Evolutionary conservation across 2,797 vertebrate genomes (phyloP).

Genomic region (Periophthalmus magnuspinnatus): DNA sequence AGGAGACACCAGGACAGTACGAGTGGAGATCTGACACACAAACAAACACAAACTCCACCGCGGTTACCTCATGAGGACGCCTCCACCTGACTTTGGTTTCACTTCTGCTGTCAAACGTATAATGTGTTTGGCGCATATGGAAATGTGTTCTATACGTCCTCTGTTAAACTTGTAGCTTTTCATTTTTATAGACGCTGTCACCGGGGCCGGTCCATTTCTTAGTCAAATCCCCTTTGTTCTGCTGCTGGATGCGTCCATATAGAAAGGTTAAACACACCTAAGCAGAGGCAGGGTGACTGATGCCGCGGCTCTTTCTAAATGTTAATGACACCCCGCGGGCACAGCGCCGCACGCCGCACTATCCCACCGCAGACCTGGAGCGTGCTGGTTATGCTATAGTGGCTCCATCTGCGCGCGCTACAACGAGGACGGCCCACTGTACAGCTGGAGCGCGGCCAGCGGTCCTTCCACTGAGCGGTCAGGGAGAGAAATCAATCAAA

Average conservation of each 20-base stretch:
- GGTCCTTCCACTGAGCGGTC: slow-evolving; percentile 73
- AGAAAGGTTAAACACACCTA: slow-evolving; percentile 83
- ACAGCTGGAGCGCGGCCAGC: slow-evolving; percentile 71
- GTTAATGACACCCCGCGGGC: slow-evolving; percentile 80
- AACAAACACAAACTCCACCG: slow-evolving; percentile 23
- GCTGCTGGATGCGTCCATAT: slow-evolving; percentile 56
- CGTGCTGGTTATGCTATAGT: slow-evolving; percentile 66
- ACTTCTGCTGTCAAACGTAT: slow-evolving; percentile 39
- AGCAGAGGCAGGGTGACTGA: slow-evolving; percentile 75
- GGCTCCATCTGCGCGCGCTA: slow-evolving; percentile 69
- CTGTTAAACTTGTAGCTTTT: slow-evolving; percentile 44
- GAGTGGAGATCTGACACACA: slow-evolving; percentile 31
- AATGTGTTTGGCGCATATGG: slow-evolving; percentile 30
- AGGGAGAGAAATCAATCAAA: slow-evolving; percentile 75
- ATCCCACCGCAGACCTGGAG: slow-evolving; percentile 65
- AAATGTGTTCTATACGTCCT: slow-evolving; percentile 47
- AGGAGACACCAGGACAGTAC: slow-evolving; percentile 41
- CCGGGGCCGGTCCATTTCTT: slow-evolving; percentile 60
- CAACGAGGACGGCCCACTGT: slow-evolving; percentile 50
- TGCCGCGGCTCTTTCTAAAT: slow-evolving; percentile 79
- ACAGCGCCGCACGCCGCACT: slow-evolving; percentile 47
- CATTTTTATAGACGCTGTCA: slow-evolving; percentile 40
- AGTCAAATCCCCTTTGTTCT: slow-evolving; percentile 58
- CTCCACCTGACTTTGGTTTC: slow-evolving; percentile 47
- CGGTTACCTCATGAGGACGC: neutral